Evolutionary conservation across 2,888 invertebrate genomes (phyloP).

Genomic region (Mythimna loreyi): DNA sequence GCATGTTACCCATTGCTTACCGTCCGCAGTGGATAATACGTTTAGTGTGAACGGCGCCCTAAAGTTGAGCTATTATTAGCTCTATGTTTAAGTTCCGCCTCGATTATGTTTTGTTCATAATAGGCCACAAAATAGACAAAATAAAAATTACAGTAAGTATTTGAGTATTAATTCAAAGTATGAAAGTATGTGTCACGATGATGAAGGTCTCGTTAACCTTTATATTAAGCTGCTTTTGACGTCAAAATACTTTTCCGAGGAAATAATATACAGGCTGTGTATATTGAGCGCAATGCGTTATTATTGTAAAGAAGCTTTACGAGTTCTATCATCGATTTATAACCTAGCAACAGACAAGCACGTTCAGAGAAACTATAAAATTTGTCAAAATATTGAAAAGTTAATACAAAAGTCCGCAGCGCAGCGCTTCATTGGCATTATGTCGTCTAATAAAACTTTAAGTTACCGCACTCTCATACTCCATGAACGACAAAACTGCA

Average conservation of each 20-base stretch:
- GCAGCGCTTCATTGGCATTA: no score
- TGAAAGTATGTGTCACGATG: conserved; percentile 81
- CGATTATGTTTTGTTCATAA: conserved; percentile 36
- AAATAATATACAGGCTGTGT: conserved; percentile 51
- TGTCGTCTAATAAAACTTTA: no score
- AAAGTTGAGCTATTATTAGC: conserved; percentile 35
- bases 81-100: conserved; percentile 35
- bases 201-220: conserved; percentile 82
- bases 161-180: conserved; percentile 83
- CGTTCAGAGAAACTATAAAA: no score
- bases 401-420: no score
- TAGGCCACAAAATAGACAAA: conserved; percentile 50
- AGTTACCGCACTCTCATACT: no score
- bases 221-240: conserved; percentile 82
- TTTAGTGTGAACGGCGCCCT: no score
- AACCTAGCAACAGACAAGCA: no score
- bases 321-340: no score
- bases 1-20: no score
- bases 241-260: conserved; percentile 67
- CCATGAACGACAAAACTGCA: no score
- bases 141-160: conserved; percentile 67
- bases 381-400: no score
- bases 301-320: conserved; percentile 39
- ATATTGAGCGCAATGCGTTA: conserved; percentile 38
- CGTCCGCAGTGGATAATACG: no score